Conservation (phyloP, 1,140 invertebrate species). For the Musca vetustissima region DNA sequence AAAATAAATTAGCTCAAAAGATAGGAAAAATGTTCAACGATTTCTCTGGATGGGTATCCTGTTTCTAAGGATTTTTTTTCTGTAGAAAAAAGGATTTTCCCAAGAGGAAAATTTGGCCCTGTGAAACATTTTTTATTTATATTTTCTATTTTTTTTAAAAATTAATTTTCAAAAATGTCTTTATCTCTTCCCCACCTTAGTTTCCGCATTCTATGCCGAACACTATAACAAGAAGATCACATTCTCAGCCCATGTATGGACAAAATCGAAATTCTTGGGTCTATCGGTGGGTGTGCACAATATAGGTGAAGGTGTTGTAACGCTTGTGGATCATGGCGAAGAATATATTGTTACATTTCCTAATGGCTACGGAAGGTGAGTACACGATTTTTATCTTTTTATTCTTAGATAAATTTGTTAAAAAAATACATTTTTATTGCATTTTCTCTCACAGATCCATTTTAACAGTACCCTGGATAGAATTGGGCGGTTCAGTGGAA, state of each 20-base stretch:
- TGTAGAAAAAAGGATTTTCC: too few relatives aligned
- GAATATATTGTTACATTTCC: slow-evolving; percentile 94
- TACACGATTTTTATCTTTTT: neutral
- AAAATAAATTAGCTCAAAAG: too few relatives aligned
- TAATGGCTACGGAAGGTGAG: slow-evolving; percentile 87
- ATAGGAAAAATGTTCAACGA: too few relatives aligned
- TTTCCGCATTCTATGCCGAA: slow-evolving; percentile 97
- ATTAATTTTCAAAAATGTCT: too few relatives aligned
- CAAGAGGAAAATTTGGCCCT: too few relatives aligned
- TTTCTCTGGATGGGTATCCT: too few relatives aligned
- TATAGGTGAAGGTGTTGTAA: slow-evolving; percentile 80
- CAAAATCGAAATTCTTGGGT: slow-evolving; percentile 96
- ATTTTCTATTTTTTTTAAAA: slow-evolving; percentile 7
- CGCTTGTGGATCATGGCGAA: slow-evolving; percentile 80
- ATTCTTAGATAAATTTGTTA: neutral
- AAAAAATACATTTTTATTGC: neutral
- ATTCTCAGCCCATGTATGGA: slow-evolving; percentile 94
- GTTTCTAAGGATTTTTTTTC: too few relatives aligned
- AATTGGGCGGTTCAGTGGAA: slow-evolving; percentile 85
- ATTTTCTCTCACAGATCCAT: slow-evolving; percentile 70
- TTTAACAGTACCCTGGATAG: slow-evolving; percentile 94
- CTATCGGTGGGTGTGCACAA: slow-evolving; percentile 91
- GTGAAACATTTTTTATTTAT: neutral
- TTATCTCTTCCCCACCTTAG: slow-evolving; percentile 60
- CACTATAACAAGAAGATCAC: slow-evolving; percentile 86